Conservation (phyloP, 2,113 vertebrate species). For the Butastur rufipennis region DNA sequence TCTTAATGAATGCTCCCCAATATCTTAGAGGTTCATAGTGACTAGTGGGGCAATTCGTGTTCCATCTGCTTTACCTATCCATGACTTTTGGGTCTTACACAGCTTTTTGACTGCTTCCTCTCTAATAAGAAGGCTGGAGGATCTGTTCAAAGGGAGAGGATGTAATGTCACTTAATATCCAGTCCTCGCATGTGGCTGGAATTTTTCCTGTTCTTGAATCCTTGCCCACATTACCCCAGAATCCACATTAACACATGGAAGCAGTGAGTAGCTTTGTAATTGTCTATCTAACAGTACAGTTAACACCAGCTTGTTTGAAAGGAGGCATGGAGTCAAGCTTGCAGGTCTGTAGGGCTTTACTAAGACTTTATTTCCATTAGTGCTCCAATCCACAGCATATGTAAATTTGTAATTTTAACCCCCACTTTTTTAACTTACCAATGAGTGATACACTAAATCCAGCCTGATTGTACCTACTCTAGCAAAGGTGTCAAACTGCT, state of each 20-base stretch:
- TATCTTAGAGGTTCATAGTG: neutral
- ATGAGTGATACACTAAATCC: neutral
- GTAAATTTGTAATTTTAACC: neutral
- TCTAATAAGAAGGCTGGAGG: neutral
- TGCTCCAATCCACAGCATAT: neutral
- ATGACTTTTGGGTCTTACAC: neutral
- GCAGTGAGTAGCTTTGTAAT: neutral
- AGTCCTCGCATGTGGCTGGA: neutral
- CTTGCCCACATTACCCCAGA: neutral
- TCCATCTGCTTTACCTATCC: neutral
- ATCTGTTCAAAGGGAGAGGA: neutral
- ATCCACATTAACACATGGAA: neutral
- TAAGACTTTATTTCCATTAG: neutral
- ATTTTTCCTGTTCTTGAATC: constrained; percentile 12
- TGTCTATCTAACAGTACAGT: neutral
- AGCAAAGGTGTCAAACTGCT: neutral
- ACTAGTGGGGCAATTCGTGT: neutral
- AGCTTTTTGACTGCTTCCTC: neutral
- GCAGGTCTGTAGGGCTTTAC: neutral
- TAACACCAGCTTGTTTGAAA: neutral
- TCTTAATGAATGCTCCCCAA: neutral
- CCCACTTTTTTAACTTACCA: neutral
- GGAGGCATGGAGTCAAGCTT: neutral
- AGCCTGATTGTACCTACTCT: neutral
- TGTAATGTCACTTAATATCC: neutral